phyloP scores from a whole-genome alignment of 1,140 invertebrate species.

The Zaprionus taronus region DNA sequence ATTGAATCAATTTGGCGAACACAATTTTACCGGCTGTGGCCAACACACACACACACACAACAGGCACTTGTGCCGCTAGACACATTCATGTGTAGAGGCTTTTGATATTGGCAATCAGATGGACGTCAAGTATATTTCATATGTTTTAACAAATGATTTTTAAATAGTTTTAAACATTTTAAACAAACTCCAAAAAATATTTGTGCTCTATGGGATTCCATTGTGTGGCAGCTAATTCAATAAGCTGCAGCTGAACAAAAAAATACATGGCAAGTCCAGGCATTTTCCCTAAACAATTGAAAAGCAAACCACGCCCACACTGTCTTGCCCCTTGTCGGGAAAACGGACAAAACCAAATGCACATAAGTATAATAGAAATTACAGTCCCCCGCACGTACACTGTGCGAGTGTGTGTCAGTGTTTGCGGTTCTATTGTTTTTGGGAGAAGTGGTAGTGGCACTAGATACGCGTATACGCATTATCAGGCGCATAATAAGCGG shows the following conservation, averaged over 20 bases:
- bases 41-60: constrained; percentile 3
- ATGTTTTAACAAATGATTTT: not conserved
- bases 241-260: not conserved
- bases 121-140: not conserved
- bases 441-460: not conserved
- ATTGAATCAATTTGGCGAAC: constrained; percentile 44
- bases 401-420: not conserved
- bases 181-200: not conserved
- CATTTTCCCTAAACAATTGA: constrained; percentile 27
- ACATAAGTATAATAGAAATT: constrained; percentile 32
- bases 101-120: constrained; percentile 4
- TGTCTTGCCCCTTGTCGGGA: not conserved
- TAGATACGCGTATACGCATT: constrained; percentile 46
- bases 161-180: not conserved
- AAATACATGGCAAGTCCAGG: not conserved
- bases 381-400: not conserved
- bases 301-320: constrained; percentile 17
- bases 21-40: constrained; percentile 18
- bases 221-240: not conserved
- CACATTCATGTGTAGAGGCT: not conserved
- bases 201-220: not conserved
- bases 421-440: constrained; percentile 36
- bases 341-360: not conserved
- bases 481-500: constrained; percentile 47
- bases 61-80: not conserved